Base-by-base conservation (phyloP, 2,888 invertebrate genomes). In the Drosophila borborema region DNA sequence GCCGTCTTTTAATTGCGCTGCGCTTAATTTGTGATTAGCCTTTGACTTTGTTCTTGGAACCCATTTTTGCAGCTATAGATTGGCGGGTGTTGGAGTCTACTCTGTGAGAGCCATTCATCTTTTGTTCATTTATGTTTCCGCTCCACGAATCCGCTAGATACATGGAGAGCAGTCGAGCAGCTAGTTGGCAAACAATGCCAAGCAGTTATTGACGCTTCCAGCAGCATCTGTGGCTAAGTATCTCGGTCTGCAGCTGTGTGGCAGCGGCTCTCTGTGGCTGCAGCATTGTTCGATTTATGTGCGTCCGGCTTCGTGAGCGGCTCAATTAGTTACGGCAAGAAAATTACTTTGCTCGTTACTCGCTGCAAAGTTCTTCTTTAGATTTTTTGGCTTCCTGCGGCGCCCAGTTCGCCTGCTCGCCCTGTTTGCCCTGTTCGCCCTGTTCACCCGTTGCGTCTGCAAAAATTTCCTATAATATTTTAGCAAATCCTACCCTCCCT, bases 1-100 rank as follows among this genome's bases (percentile, higher is more conserved):
- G 55, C 59, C 12, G 10, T 64, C 45, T 77, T 82, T 85, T 89
- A 86, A 87, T 86, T 88, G 84, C 81, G 77, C 63, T 67, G 68
- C 77, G 86, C 89, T 89, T 86, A 90, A 87, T 89, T 87, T 89
- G 78, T 80, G 81, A 89, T 87, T 89, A 87, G 89, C 90, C 90
- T 89, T 82, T 89, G 86, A 80, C 86, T 83, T 51, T 58, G 62
- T 56, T 48, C 51, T 69, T 43, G 28, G 18, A 46, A 53, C 31
- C 23, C 45, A 53, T 12, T 38, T 34, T 38, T 9, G 28, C 31
- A 12, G 54, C 7, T 6, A 36, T 7, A 1, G 53, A 23, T 3
- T 8, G 54, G n/a, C 40, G 54, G 38, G 38, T 18, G 69, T 55
- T 62, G 41, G 16, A 12, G 41, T 58, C 4, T 34, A 34, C 53